Evolutionary conservation across 2,113 vertebrate genomes (phyloP).

Genomic region (Nerophis lumbriciformis): DNA sequence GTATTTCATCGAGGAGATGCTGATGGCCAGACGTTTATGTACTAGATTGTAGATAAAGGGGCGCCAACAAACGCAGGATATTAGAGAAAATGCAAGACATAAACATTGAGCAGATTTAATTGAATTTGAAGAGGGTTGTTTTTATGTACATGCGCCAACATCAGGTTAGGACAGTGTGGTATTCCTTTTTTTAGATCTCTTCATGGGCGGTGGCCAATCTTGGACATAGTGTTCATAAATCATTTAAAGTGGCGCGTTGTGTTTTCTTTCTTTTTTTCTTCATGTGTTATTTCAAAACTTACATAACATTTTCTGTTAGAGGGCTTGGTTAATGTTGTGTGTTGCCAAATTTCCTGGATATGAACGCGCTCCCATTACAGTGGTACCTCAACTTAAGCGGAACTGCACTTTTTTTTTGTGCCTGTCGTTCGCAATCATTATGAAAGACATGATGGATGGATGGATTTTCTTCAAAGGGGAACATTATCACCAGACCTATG

Average conservation of each 20-base stretch:
- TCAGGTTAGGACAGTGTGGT: neutral
- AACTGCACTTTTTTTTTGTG: no score
- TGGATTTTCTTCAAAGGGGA: no score
- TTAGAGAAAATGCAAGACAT: constrained; percentile 31
- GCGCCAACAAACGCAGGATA: constrained; percentile 47
- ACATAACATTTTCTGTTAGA: no score
- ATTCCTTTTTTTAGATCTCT: constrained; percentile 2
- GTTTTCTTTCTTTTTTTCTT: neutral
- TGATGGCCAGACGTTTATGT: constrained; percentile 29
- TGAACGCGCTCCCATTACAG: no score
- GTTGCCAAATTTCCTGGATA: no score
- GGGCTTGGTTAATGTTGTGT: no score
- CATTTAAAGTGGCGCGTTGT: neutral
- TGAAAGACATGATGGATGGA: no score
- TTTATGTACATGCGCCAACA: constrained; percentile 16
- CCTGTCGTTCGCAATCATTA: no score
- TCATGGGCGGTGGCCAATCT: neutral
- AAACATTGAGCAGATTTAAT: constrained; percentile 39
- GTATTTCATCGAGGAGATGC: constrained; percentile 51
- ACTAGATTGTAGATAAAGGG: constrained; percentile 48
- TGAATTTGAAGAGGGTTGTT: constrained; percentile 30
- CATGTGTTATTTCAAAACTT: no score
- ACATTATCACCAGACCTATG: no score
- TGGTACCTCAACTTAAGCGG: no score
- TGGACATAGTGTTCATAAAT: neutral